A percentile compares a stretch with the other conserved stretches of the same genome.
phyloP scores from a whole-genome alignment of 2,888 invertebrate species.

The Parnassius mnemosyne region DNA sequence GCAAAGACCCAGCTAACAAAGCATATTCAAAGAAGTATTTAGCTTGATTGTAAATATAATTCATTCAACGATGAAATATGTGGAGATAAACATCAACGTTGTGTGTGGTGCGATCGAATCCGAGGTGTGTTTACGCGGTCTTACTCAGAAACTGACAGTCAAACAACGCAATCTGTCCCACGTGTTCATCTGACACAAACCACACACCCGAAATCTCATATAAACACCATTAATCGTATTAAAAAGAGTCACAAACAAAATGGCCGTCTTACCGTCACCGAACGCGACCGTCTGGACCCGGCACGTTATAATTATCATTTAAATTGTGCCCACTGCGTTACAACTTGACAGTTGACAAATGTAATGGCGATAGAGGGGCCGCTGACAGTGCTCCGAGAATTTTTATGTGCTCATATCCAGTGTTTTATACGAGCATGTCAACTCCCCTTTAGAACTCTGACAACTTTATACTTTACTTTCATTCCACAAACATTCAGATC shows the following conservation, averaged over 20 bases:
- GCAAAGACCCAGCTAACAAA: too few relatives aligned
- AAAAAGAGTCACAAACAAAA: constrained; percentile 39
- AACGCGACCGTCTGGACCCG: constrained; percentile 41
- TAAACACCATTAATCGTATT: constrained; percentile 31
- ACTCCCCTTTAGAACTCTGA: constrained; percentile 56
- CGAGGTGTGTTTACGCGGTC: constrained; percentile 10
- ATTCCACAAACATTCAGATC: constrained; percentile 14
- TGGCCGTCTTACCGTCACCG: constrained; percentile 37
- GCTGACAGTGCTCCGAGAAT: constrained; percentile 72
- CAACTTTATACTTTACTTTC: constrained; percentile 36
- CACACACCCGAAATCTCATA: constrained; percentile 26
- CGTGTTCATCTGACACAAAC: constrained; percentile 26
- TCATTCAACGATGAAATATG: constrained; percentile 5
- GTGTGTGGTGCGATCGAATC: constrained; percentile 1
- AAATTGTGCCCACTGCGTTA: constrained; percentile 73
- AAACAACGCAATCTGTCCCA: constrained; percentile 12
- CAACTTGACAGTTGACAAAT: constrained; percentile 77
- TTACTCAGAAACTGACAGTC: constrained; percentile 11
- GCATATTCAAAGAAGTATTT: too few relatives aligned
- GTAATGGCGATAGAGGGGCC: constrained; percentile 71
- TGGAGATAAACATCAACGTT: constrained; percentile 2
- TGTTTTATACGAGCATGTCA: constrained; percentile 73
- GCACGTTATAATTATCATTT: constrained; percentile 76
- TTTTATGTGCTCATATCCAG: constrained; percentile 78
- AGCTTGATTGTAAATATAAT: background rate